Base-by-base conservation (phyloP, 2,797 vertebrate species). In the Xiphophorus birchmanni region DNA sequence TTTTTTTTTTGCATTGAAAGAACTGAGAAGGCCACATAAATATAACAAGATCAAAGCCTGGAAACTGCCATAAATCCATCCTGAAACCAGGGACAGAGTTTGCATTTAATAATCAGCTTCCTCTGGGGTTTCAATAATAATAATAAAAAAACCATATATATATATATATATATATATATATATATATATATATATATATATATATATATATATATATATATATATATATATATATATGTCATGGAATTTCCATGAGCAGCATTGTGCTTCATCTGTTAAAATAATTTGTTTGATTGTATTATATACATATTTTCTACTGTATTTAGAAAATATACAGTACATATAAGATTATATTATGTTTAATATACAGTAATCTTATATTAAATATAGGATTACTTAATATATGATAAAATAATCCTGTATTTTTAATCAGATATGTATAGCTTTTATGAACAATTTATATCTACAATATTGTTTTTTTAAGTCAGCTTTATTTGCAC, bases 51-150 rank as follows among this genome's bases (percentile, higher is more conserved):
- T 84, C 54, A 88, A 77, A 87, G 58, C 37, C n/a, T 6, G 79
- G 71, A 84, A 81, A 79, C 54, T 74, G 26, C 45, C 72, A 78
- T 44, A 75, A 79, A 82, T 89, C 77, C 26, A 50, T 77, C 15
- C 47, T 58, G 13, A 78, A 58, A 26, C 52, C 63, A 82, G 77
- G 81, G 26, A 69, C 67, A 12, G 11, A 81, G 74, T 76, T 89
- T 78, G 67, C 45, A 75, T 80, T 77, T 76, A 77, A 80, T 71
- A 82, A 77, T 72, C 15, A 26, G 50, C 74, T 79, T 83, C 42
- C 52, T 78, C 80, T 2, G 60, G 63, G 75, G 37, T 18, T 54
- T 81, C 76, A 75, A 21, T 2, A 47, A 88, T 78, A 26, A n/a
- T n/a, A 6, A 48, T 2, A 52, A 52, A 50, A 18, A 17, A 48